Evolutionary conservation across 2,797 vertebrate species (phyloP).

Genomic region (Steatocranus sp.): DNA sequence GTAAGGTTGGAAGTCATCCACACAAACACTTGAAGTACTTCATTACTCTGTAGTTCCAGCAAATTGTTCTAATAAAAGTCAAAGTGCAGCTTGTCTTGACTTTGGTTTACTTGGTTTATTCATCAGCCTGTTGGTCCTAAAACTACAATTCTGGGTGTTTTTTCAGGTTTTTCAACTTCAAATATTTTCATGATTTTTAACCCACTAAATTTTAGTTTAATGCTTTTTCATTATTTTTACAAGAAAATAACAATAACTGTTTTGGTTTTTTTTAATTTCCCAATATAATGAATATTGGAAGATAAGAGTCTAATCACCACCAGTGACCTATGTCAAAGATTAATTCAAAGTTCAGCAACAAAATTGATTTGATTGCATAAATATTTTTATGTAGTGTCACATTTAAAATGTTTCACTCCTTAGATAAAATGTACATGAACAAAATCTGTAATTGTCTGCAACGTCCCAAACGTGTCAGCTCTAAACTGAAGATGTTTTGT

Average conservation of each 20-base stretch:
- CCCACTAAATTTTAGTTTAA: background rate
- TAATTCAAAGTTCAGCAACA: background rate
- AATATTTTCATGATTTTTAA: background rate
- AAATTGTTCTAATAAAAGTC: background rate
- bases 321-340: background rate
- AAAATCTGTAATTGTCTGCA: background rate
- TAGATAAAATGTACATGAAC: background rate
- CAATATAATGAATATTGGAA: background rate
- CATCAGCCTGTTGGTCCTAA: background rate
- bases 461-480: background rate
- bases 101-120: background rate
- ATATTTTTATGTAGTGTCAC: background rate
- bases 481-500: background rate
- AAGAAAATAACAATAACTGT: background rate
- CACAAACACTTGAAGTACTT: background rate
- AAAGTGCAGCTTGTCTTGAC: background rate
- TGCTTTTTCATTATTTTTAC: background rate
- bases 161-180: background rate
- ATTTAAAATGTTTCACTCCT: background rate
- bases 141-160: accelerated
- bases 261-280: accelerated
- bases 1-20: no score
- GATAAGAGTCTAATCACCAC: background rate
- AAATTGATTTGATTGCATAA: background rate
- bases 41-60: background rate